These are phyloP conservation scores for Lampropteryx suffumata DNA, from an alignment of 2,888 invertebrate species.

Conservation along the genomic window DNA sequence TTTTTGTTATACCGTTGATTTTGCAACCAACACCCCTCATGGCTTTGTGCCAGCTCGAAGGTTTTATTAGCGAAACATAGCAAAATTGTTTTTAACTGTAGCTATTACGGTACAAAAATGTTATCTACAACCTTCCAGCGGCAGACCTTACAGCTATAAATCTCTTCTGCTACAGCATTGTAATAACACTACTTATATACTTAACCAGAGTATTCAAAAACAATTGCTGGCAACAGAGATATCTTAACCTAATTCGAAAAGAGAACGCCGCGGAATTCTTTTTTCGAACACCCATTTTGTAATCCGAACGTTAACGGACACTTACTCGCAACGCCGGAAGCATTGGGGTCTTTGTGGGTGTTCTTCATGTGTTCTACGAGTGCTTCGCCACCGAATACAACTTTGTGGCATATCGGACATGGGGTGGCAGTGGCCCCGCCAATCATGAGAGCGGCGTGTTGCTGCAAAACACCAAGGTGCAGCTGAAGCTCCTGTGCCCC, in stretches of 20 bases:
- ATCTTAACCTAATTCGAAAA: constrained; percentile 26
- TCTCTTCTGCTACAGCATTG: constrained; percentile 56
- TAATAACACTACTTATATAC: background rate
- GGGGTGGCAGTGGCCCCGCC: constrained; percentile 96
- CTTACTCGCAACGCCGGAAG: constrained; percentile 95
- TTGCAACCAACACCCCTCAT: constrained; percentile 79
- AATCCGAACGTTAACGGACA: constrained; percentile 60
- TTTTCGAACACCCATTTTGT: constrained; percentile 36
- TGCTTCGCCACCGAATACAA: constrained; percentile 95
- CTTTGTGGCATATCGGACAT: constrained; percentile 97
- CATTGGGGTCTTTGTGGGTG: constrained; percentile 96
- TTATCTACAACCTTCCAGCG: constrained; percentile 71
- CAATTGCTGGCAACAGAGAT: constrained; percentile 29
- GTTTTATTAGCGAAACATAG: constrained; percentile 62
- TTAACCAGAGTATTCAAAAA: background rate
- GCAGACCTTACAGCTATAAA: constrained; percentile 69
- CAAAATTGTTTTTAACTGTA: constrained; percentile 39
- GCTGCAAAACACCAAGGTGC: constrained; percentile 97
- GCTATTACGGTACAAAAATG: constrained; percentile 41
- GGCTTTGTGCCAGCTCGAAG: constrained; percentile 80
- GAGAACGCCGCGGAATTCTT: constrained; percentile 33
- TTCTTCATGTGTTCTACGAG: constrained; percentile 98
- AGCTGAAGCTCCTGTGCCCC: constrained; percentile 91
- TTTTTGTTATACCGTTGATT: constrained; percentile 74
- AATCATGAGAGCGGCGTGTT: constrained; percentile 95